phyloP scores from a whole-genome alignment of 2,797 vertebrate species.

The Sphaeramia orbicularis region DNA sequence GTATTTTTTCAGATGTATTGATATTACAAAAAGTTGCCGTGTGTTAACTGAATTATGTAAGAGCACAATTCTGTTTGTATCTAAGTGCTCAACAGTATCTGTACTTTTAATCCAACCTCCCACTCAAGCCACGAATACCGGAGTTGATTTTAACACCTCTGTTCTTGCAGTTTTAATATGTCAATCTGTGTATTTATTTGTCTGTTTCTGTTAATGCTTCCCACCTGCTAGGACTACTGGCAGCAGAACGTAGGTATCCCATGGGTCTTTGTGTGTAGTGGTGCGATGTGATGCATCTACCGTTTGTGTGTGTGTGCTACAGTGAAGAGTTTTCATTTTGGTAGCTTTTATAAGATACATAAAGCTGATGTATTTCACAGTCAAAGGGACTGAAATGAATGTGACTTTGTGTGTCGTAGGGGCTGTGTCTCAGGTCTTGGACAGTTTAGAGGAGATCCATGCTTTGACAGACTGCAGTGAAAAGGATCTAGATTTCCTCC shows the following conservation, averaged over 20 bases:
- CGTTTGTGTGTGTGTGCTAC: neutral
- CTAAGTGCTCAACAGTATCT: too few species aligned
- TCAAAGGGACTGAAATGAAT: neutral
- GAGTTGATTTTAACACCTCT: slow-evolving; percentile 3
- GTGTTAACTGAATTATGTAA: too few species aligned
- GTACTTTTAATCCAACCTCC: neutral
- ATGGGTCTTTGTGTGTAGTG: slow-evolving; percentile 38
- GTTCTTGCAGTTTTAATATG: neutral
- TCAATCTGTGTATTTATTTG: slow-evolving; percentile 45
- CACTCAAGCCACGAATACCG: slow-evolving; percentile 15
- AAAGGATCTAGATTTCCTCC: slow-evolving; percentile 94
- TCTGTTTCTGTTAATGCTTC: slow-evolving; percentile 93
- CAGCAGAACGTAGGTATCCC: slow-evolving; percentile 98
- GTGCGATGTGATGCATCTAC: slow-evolving; percentile 35
- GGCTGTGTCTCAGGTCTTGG: slow-evolving; percentile 97
- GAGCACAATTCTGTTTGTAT: neutral
- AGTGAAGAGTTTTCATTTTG: neutral
- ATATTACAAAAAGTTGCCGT: too few species aligned
- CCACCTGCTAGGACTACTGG: slow-evolving; percentile 94
- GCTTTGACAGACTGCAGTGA: slow-evolving; percentile 95
- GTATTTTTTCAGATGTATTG: too few species aligned
- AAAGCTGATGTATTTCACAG: neutral
- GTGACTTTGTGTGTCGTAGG: slow-evolving; percentile 81
- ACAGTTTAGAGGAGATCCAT: slow-evolving; percentile 99
- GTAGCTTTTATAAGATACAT: neutral